These are phyloP conservation scores for Drosophila lutescens DNA, from an alignment of 2,888 invertebrate genomes.

Conservation along the genomic window DNA sequence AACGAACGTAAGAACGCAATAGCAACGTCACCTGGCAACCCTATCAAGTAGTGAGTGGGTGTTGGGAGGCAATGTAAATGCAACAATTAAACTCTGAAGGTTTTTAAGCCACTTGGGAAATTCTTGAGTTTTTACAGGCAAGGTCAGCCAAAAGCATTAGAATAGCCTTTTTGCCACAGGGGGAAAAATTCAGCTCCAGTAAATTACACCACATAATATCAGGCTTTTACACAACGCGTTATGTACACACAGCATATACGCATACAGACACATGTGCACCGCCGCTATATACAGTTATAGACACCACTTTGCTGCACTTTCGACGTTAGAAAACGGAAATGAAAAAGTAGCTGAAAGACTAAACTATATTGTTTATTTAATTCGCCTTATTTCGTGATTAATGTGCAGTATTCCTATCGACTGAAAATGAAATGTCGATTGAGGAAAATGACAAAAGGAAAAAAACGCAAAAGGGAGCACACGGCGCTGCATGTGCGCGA, in stretches of 20 bases:
- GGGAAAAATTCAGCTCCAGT: not conserved
- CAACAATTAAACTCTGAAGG: slow-evolving; percentile 61
- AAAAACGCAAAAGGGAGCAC: slow-evolving; percentile 33
- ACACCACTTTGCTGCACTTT: slow-evolving; percentile 48
- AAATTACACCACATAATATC: slow-evolving; percentile 5
- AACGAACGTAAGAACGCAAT: slow-evolving; percentile 54
- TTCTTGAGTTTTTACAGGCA: slow-evolving; percentile 17
- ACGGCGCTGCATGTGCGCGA: slow-evolving; percentile 51
- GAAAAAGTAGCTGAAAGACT: not conserved
- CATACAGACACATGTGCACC: slow-evolving; percentile 26
- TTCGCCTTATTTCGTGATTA: not conserved
- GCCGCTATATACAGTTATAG: slow-evolving; percentile 57
- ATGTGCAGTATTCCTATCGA: slow-evolving; percentile 8
- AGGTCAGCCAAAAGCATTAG: slow-evolving; percentile 23
- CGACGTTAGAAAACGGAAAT: slow-evolving; percentile 20
- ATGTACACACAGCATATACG: slow-evolving; percentile 35
- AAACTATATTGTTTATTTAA: not conserved
- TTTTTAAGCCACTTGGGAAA: slow-evolving; percentile 12
- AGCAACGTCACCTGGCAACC: slow-evolving; percentile 45
- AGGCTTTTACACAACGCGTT: slow-evolving; percentile 55
- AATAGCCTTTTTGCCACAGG: slow-evolving; percentile 50
- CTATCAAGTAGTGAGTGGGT: slow-evolving; percentile 19
- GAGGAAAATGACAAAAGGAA: slow-evolving; percentile 6
- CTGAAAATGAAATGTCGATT: slow-evolving; percentile 37
- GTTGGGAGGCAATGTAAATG: slow-evolving; percentile 31